Conservation (phyloP, 2,797 vertebrate genomes). For the Galaxias olidus region DNA sequence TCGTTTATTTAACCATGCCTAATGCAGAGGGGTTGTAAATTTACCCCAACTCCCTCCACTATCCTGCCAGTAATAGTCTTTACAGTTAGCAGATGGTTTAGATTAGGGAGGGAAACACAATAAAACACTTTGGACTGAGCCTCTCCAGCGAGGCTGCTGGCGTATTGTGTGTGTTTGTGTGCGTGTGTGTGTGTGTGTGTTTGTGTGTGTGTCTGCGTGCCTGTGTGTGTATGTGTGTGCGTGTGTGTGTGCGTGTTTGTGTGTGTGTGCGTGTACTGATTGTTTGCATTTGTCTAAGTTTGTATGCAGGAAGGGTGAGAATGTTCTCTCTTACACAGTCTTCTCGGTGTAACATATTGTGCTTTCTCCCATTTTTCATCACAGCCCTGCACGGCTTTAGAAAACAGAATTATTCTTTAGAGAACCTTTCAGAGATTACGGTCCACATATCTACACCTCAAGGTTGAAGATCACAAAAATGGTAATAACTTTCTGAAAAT, state of each 20-base stretch:
- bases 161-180: slow-evolving; percentile 13
- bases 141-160: slow-evolving; percentile 9
- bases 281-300: background rate
- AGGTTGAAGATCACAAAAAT: too few species aligned
- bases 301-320: background rate
- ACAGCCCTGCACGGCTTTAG: too few species aligned
- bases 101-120: slow-evolving; percentile 42
- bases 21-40: slow-evolving; percentile 49
- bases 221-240: slow-evolving; percentile 16
- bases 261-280: slow-evolving; percentile 2
- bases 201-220: slow-evolving; percentile 28
- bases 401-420: too few species aligned
- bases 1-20: slow-evolving; percentile 41
- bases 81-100: slow-evolving; percentile 47
- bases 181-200: slow-evolving; percentile 14
- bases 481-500: too few species aligned
- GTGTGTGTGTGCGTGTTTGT: slow-evolving; percentile 8
- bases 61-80: slow-evolving; percentile 25
- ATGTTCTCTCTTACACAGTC: too few species aligned
- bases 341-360: too few species aligned
- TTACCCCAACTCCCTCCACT: slow-evolving; percentile 36
- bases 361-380: too few species aligned
- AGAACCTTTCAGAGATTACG: too few species aligned
- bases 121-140: slow-evolving; percentile 39
- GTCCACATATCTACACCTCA: too few species aligned